phyloP scores from a whole-genome alignment of 2,113 vertebrate species.

The Vimba vimba region DNA sequence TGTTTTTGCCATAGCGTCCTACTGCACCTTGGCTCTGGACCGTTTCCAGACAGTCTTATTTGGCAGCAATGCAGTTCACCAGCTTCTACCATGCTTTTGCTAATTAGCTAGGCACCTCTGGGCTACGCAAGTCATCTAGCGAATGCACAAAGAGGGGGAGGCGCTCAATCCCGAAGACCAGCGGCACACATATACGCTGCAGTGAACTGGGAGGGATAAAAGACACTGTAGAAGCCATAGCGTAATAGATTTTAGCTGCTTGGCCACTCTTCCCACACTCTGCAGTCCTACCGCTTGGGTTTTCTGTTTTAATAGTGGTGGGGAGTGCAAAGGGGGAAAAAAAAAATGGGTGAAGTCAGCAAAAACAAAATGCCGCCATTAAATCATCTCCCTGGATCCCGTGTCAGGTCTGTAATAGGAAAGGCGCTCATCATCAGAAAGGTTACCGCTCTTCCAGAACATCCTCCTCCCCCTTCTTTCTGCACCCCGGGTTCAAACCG shows the following conservation, averaged over 20 bases:
- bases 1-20: background rate
- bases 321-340: background rate
- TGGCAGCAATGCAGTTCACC: slow-evolving; percentile 7
- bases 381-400: slow-evolving; percentile 88
- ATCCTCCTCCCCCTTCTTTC: slow-evolving; percentile 70
- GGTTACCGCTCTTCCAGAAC: slow-evolving; percentile 87
- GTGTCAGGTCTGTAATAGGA: slow-evolving; percentile 89
- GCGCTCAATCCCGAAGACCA: slow-evolving; percentile 38
- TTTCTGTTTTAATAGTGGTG: slow-evolving; percentile 79
- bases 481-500: slow-evolving; percentile 51
- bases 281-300: slow-evolving; percentile 69
- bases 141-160: slow-evolving; percentile 23
- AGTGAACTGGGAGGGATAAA: slow-evolving; percentile 59
- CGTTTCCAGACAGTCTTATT: background rate
- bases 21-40: background rate
- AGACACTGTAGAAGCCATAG: slow-evolving; percentile 59
- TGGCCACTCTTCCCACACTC: slow-evolving; percentile 77
- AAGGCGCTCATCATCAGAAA: slow-evolving; percentile 86
- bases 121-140: slow-evolving; percentile 37
- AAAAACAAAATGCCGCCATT: slow-evolving; percentile 95
- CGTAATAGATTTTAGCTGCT: slow-evolving; percentile 80
- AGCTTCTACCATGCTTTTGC: slow-evolving; percentile 35
- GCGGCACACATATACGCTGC: slow-evolving; percentile 46
- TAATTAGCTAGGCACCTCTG: slow-evolving; percentile 53
- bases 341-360: slow-evolving; percentile 81